phyloP scores from a whole-genome alignment of 2,888 invertebrate species.

The Trissolcus japonicus region DNA sequence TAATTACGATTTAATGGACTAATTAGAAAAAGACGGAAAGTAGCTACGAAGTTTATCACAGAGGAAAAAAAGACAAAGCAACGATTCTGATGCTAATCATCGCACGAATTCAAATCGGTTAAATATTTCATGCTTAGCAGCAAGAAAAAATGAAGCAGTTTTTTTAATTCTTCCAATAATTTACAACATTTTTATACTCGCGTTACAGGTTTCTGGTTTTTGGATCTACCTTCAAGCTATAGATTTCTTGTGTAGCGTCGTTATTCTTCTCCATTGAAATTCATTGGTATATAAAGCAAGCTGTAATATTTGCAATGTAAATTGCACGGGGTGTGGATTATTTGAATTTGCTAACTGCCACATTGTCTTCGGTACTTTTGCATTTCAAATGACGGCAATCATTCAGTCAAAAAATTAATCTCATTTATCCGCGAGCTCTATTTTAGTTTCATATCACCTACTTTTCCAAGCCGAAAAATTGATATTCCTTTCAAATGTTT shows the following conservation, averaged over 20 bases:
- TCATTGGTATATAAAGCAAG: constrained; percentile 1
- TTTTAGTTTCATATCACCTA: no score
- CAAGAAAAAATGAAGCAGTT: no score
- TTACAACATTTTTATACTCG: not conserved
- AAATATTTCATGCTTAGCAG: no score
- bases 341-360: constrained; percentile 1
- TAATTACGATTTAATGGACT: no score
- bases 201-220: constrained; percentile 9
- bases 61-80: no score
- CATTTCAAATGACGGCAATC: not conserved
- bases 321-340: not conserved
- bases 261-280: constrained; percentile 1
- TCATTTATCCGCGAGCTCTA: no score
- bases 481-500: no score
- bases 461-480: no score
- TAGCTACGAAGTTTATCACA: no score
- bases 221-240: not conserved
- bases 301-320: constrained; percentile 1
- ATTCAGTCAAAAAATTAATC: not conserved
- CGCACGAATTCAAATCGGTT: no score
- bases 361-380: not conserved
- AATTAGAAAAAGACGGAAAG: no score
- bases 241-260: not conserved
- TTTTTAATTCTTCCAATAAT: not conserved
- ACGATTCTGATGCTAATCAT: no score